A percentile compares a stretch with the other conserved stretches of the same genome.
Evolutionary conservation across 2,797 vertebrate genomes (phyloP).

Genomic region (Vespertilio murinus): DNA sequence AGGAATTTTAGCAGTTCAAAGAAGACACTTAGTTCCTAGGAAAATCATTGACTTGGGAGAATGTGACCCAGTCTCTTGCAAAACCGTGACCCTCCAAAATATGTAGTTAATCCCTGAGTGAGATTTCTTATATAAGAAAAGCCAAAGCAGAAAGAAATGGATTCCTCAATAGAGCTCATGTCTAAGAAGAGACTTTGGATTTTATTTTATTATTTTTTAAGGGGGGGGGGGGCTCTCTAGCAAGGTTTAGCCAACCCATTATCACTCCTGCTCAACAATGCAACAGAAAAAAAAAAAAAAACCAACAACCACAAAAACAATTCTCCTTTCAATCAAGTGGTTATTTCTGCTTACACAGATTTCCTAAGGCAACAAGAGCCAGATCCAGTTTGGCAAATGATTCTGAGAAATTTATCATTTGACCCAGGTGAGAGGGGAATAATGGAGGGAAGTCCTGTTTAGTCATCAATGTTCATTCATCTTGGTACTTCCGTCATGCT

Average conservation of each 20-base stretch:
- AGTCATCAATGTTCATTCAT: not conserved
- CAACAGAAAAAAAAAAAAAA: not conserved
- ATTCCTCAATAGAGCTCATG: not conserved
- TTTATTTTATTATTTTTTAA: not conserved
- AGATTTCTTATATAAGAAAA: not conserved
- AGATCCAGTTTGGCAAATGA: not conserved
- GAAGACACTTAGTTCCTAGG: not conserved
- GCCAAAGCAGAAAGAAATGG: not conserved
- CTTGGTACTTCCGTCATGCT: not conserved
- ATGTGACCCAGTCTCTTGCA: not conserved
- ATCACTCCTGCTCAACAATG: not conserved
- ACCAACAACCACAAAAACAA: not conserved
- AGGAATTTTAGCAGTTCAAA: not conserved
- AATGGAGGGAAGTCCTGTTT: not conserved
- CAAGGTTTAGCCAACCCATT: not conserved
- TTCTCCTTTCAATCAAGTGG: not conserved
- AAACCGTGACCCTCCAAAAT: not conserved
- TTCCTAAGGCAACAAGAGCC: not conserved
- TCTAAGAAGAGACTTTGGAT: not conserved
- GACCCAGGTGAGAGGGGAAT: not conserved
- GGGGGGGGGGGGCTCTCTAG: not conserved
- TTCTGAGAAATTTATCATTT: not conserved
- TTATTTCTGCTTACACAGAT: not conserved
- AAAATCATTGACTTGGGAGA: not conserved
- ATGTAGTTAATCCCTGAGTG: not conserved